Conservation (phyloP, 2,888 invertebrate species). For the Synergus itoensis region DNA sequence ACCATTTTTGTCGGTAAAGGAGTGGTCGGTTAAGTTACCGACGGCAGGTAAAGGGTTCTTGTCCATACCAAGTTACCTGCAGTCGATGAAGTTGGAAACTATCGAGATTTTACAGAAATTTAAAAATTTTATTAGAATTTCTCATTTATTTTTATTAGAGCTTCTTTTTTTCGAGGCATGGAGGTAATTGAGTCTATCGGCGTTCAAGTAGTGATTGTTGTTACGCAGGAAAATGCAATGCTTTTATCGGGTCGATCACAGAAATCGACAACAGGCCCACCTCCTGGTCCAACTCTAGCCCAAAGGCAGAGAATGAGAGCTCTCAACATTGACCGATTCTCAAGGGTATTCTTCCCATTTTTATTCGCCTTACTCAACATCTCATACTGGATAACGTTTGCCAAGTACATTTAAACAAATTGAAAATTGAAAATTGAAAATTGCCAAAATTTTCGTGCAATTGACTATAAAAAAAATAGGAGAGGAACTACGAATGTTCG, state of each 20-base stretch:
- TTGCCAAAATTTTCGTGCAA: not conserved
- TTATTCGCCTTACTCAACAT: slow-evolving; percentile 84
- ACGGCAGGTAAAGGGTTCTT: too few relatives aligned
- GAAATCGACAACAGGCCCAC: slow-evolving; percentile 61
- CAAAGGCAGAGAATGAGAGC: slow-evolving; percentile 83
- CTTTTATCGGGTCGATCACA: slow-evolving; percentile 73
- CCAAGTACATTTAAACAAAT: slow-evolving; percentile 83
- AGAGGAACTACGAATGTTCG: not conserved
- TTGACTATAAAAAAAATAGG: not conserved
- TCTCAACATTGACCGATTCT: slow-evolving; percentile 85
- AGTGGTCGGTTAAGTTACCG: too few relatives aligned
- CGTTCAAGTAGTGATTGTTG: slow-evolving; percentile 70
- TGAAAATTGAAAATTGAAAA: not conserved
- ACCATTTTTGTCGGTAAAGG: too few relatives aligned
- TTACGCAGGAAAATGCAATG: slow-evolving; percentile 75
- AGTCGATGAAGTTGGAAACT: not conserved
- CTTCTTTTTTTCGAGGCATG: slow-evolving; percentile 60
- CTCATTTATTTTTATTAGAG: not conserved
- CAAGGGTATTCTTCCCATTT: slow-evolving; percentile 85
- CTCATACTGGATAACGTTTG: slow-evolving; percentile 87
- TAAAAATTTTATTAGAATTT: not conserved
- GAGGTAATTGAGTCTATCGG: slow-evolving; percentile 52
- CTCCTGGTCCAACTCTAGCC: slow-evolving; percentile 78
- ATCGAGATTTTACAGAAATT: not conserved
- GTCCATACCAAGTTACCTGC: too few relatives aligned